These are phyloP conservation scores for Neosalanx taihuensis DNA, from an alignment of 2,797 vertebrate genomes.

Conservation along the genomic window DNA sequence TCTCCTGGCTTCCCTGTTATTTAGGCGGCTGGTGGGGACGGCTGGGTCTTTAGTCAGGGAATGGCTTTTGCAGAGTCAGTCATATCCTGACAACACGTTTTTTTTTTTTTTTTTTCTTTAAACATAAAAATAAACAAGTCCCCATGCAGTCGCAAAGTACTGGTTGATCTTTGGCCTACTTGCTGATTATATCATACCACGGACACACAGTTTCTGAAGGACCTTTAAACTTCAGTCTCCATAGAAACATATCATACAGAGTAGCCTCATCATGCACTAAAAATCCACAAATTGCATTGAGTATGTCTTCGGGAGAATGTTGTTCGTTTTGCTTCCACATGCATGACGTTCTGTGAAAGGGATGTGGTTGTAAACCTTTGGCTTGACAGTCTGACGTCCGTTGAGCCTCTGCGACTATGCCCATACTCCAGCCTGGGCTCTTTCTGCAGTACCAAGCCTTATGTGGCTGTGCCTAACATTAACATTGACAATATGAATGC, in stretches of 20 bases:
- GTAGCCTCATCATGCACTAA: too few species aligned
- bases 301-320: too few species aligned
- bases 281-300: too few species aligned
- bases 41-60: constrained; percentile 21
- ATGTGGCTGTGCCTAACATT: neutral
- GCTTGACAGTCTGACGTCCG: too few species aligned
- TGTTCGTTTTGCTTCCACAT: too few species aligned
- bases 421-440: neutral
- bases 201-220: constrained; percentile 21
- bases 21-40: constrained; percentile 29
- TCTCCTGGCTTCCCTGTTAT: constrained; percentile 40
- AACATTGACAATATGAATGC: neutral
- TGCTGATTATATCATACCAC: constrained; percentile 17
- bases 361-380: too few species aligned
- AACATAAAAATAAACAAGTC: constrained; percentile 56
- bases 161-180: constrained; percentile 46
- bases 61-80: constrained; percentile 64
- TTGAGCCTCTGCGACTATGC: too few species aligned
- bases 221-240: too few species aligned
- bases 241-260: too few species aligned
- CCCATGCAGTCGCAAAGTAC: constrained; percentile 47
- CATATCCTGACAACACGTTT: constrained; percentile 54
- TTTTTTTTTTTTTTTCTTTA: constrained; percentile 39
- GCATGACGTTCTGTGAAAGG: too few species aligned
- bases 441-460: neutral